phyloP scores from a whole-genome alignment of 2,113 vertebrate species.

The Scomber japonicus region DNA sequence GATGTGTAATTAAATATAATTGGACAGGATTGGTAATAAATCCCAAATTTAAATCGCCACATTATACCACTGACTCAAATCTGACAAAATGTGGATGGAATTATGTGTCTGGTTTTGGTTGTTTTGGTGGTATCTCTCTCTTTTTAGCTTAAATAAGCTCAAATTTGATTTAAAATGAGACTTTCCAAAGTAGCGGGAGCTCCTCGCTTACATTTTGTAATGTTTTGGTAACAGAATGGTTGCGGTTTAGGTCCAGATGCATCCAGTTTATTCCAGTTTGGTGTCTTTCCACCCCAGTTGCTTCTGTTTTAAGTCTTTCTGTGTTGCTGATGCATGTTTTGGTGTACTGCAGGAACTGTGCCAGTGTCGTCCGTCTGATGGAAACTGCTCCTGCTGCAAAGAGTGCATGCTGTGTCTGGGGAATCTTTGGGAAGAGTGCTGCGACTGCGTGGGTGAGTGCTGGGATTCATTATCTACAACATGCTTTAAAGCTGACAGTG shows the following conservation, averaged over 20 bases:
- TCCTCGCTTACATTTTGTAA: too few species aligned
- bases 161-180: too few species aligned
- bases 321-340: neutral
- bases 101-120: too few species aligned
- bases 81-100: too few species aligned
- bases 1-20: neutral
- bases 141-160: too few species aligned
- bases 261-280: neutral
- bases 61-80: too few species aligned
- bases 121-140: too few species aligned
- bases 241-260: too few species aligned
- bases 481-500: constrained; percentile 12
- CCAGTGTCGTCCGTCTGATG: constrained; percentile 95
- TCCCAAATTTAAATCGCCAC: too few species aligned
- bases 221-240: too few species aligned
- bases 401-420: constrained; percentile 99
- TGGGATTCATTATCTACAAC: neutral
- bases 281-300: neutral
- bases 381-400: constrained; percentile 98
- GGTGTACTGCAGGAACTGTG: constrained; percentile 91
- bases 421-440: constrained; percentile 98
- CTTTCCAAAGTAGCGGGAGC: too few species aligned
- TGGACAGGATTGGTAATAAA: too few species aligned
- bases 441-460: constrained; percentile 97
- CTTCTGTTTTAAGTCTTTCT: neutral